phyloP scores from a whole-genome alignment of 2,888 invertebrate species.

The Mythimna ferrago region DNA sequence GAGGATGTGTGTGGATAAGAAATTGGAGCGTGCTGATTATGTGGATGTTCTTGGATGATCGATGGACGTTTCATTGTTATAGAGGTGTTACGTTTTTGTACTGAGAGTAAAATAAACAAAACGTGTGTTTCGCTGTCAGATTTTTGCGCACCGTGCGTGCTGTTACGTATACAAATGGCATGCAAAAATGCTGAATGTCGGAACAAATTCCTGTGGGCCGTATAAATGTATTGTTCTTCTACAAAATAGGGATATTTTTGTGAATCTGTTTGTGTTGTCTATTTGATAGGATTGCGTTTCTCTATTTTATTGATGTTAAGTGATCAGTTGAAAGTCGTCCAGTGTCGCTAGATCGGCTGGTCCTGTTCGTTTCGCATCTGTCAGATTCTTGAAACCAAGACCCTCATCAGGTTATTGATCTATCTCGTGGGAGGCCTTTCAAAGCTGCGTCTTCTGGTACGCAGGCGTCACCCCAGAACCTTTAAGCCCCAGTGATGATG shows the following conservation, averaged over 20 bases:
- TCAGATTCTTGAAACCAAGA: too few relatives aligned
- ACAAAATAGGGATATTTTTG: not conserved
- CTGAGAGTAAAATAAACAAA: constrained; percentile 15
- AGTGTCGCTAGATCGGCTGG: too few relatives aligned
- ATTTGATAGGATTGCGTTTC: not conserved
- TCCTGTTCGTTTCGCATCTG: too few relatives aligned
- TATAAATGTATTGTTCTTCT: constrained; percentile 11
- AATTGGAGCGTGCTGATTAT: constrained; percentile 51
- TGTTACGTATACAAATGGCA: not conserved
- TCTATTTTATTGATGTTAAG: not conserved
- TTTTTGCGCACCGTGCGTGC: not conserved
- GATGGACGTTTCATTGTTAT: constrained; percentile 53
- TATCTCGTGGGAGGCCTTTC: too few relatives aligned
- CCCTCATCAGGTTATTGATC: too few relatives aligned
- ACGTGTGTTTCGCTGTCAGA: not conserved
- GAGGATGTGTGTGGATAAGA: constrained; percentile 53
- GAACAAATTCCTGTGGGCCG: constrained; percentile 3
- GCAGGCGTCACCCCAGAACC: too few relatives aligned
- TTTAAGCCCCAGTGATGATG: too few relatives aligned
- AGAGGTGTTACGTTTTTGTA: constrained; percentile 28
- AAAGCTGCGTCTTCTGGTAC: too few relatives aligned
- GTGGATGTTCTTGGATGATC: constrained; percentile 45
- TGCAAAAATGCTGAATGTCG: constrained; percentile 8
- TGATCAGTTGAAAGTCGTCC: not conserved
- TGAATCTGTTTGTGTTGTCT: not conserved